Evolutionary conservation across 2,888 invertebrate genomes (phyloP).

Genomic region (Sesamia inferens): DNA sequence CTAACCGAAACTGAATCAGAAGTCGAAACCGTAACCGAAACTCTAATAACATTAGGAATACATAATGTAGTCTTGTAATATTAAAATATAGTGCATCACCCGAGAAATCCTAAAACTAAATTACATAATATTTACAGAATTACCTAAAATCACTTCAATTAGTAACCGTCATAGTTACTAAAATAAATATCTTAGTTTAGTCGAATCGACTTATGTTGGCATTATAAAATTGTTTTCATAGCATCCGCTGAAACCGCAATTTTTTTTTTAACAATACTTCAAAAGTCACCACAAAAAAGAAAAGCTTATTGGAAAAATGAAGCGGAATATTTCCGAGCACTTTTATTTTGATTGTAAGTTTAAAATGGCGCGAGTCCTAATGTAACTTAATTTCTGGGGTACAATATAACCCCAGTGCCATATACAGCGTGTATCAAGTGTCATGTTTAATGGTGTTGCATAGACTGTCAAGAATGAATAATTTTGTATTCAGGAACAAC

Average conservation of each 20-base stretch:
- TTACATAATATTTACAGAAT: slow-evolving; percentile 58
- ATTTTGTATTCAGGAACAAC: too few species aligned
- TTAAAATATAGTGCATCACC: slow-evolving; percentile 35
- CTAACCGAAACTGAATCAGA: too few species aligned
- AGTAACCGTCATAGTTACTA: slow-evolving; percentile 51
- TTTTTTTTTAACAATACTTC: neutral
- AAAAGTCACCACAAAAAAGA: neutral
- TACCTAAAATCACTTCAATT: slow-evolving; percentile 56
- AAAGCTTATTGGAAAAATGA: neutral
- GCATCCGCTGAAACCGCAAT: slow-evolving; percentile 28
- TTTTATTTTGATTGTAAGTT: neutral
- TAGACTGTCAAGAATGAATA: too few species aligned
- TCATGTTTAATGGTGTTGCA: too few species aligned
- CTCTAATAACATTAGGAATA: too few species aligned
- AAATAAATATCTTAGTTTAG: slow-evolving; percentile 36
- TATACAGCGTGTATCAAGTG: too few species aligned
- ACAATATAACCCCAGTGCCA: neutral
- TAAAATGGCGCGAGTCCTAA: neutral
- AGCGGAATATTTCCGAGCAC: neutral
- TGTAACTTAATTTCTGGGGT: neutral
- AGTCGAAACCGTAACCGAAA: too few species aligned
- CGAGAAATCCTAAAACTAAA: slow-evolving; percentile 35
- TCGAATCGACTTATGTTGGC: slow-evolving; percentile 48
- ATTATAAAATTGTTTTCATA: slow-evolving; percentile 24
- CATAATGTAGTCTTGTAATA: too few species aligned